Evolutionary conservation across 2,888 invertebrate species (phyloP), one percentile per base, ranked within the genome.

Genomic region (Eumerus sabulonum): DNA sequence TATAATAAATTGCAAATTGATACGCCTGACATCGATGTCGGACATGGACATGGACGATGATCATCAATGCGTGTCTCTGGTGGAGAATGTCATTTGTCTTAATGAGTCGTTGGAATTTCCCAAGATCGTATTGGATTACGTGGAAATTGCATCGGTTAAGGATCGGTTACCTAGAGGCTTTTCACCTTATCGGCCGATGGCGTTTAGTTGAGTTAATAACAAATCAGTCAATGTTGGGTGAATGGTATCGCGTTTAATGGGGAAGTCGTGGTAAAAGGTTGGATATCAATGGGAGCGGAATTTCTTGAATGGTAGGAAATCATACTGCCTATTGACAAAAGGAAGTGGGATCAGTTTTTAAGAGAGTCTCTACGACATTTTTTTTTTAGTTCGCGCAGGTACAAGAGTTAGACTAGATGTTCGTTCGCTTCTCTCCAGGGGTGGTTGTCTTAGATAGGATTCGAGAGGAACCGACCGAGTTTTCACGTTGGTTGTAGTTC

Each of bases 1-100:
- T 70, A 64, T 27, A 27, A 27, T 27, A 62, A 36, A 66, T 66
- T 76, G 81, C 76, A 81, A 81, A 76, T 76, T 70, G 81, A 81
- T 81, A 81, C 62, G 54, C 62, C 68, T 79, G 79, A 70, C 79
- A 79, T 79, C 68, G 74, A 74, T 79, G 79, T 74, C 7, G 74
- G 68, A 73, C 64, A 64, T 59, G 59, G 64, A 68, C 74, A 74
- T 67, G 63, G 74, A 47, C 27, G 64, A 62, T 76, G 66, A 71
- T 62, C 71, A 81, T 76, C 53, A 81, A 76, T 81, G 81, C 81
- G 76, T 81, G 60, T 76, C 74, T 74, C 35, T 56, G 45, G 45
- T 62, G 64, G 81, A 76, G 79, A 79, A 74, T 79, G 68, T 74
- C 74, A 81, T 64, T 71, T 66, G 60, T 70, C 42, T 70, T 59